Percentiles rank a stretch among this genome's conserved stretches.
phyloP scores from a whole-genome alignment of 2,113 vertebrate species.

The Enhydra lutris region DNA sequence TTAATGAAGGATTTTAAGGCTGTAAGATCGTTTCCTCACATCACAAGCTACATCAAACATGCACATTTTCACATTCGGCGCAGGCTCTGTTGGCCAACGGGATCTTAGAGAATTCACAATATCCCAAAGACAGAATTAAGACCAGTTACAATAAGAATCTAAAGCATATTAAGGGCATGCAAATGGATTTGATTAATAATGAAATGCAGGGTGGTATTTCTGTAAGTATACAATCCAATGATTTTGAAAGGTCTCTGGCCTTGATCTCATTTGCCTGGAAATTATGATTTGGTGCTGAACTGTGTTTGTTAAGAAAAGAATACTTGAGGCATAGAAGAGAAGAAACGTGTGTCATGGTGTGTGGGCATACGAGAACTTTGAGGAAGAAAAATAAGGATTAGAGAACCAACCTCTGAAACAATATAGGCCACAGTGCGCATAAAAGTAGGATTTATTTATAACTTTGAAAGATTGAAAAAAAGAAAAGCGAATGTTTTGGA shows the following conservation, averaged over 20 bases:
- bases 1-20: constrained; percentile 69
- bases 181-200: constrained; percentile 63
- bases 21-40: constrained; percentile 24
- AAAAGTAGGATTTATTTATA: neutral
- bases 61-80: constrained; percentile 45
- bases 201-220: constrained; percentile 58
- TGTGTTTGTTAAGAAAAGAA: constrained; percentile 35
- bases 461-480: neutral
- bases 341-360: neutral
- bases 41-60: constrained; percentile 34
- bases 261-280: constrained; percentile 21
- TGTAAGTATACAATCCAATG: neutral
- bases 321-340: neutral
- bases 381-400: constrained; percentile 12
- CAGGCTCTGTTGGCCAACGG: neutral
- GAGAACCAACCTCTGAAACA: neutral
- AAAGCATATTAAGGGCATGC: constrained; percentile 65
- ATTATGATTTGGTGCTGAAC: neutral
- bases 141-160: constrained; percentile 70
- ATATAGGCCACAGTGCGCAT: neutral
- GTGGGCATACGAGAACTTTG: neutral
- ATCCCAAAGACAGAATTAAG: constrained; percentile 68
- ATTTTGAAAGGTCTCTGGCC: neutral
- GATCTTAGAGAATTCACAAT: constrained; percentile 38
- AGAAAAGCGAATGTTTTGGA: neutral